Conservation (phyloP, 2,113 vertebrate species). For the Ovibos moschatus region DNA sequence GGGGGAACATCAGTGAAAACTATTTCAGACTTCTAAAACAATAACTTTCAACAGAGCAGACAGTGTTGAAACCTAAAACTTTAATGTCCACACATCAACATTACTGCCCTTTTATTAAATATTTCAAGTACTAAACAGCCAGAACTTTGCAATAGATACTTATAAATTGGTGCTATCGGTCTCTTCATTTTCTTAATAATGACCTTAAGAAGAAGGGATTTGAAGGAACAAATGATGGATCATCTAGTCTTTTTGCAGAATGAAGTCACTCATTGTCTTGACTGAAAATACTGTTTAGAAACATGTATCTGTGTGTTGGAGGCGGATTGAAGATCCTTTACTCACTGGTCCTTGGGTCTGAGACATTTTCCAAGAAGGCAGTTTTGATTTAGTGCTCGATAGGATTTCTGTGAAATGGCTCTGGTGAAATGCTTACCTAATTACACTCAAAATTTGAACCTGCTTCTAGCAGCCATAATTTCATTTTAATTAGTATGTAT, state of each 20-base stretch:
- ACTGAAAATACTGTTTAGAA: neutral
- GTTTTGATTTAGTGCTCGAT: neutral
- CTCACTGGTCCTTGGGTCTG: neutral
- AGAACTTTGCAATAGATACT: neutral
- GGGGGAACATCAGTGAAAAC: neutral
- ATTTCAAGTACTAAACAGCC: neutral
- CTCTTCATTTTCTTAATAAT: conserved; percentile 1
- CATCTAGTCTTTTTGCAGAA: neutral
- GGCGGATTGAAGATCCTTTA: neutral
- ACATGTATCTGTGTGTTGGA: neutral
- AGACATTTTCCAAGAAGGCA: neutral
- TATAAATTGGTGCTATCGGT: neutral
- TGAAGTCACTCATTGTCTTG: neutral
- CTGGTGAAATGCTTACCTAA: neutral
- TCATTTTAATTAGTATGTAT: neutral
- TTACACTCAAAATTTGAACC: neutral
- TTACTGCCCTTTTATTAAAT: neutral
- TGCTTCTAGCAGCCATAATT: neutral
- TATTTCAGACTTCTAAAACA: neutral
- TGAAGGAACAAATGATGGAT: neutral
- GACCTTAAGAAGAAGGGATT: neutral
- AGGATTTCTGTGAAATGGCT: neutral
- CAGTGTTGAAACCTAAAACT: neutral
- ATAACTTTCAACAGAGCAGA: neutral
- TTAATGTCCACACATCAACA: neutral